These are phyloP conservation scores for Hoplias malabaricus DNA, from an alignment of 2,113 vertebrate species.

Conservation along the genomic window DNA sequence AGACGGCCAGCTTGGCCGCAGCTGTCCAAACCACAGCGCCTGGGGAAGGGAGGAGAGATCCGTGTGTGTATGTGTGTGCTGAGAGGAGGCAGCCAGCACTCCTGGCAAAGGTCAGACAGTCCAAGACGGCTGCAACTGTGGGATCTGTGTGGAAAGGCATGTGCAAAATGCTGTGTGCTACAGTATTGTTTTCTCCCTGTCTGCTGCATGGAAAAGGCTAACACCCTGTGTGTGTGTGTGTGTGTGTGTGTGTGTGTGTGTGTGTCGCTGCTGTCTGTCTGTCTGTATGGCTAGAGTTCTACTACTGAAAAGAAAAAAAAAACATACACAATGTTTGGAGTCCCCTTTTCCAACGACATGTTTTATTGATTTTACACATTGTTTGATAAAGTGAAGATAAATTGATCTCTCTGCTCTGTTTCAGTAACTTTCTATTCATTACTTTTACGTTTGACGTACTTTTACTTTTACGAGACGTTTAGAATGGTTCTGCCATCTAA, in stretches of 20 bases:
- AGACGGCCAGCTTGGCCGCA: constrained; percentile 85
- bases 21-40: constrained; percentile 77
- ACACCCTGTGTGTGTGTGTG: constrained; percentile 32
- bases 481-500: too few relatives aligned
- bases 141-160: constrained; percentile 79
- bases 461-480: too few relatives aligned
- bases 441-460: too few relatives aligned
- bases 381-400: too few relatives aligned
- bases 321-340: neutral
- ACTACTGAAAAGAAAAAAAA: neutral
- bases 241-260: constrained; percentile 48
- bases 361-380: too few relatives aligned
- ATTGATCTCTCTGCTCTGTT: too few relatives aligned
- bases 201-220: constrained; percentile 63
- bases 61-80: constrained; percentile 59
- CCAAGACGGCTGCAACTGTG: constrained; percentile 77
- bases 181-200: constrained; percentile 77
- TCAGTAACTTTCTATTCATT: too few relatives aligned
- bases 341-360: too few relatives aligned
- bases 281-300: constrained; percentile 22
- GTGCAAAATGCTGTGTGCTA: constrained; percentile 74
- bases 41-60: constrained; percentile 67
- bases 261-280: constrained; percentile 36
- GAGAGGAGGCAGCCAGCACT: constrained; percentile 57
- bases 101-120: constrained; percentile 80